Conservation (phyloP, 2,113 vertebrate species). For the Cebidichthys violaceus region DNA sequence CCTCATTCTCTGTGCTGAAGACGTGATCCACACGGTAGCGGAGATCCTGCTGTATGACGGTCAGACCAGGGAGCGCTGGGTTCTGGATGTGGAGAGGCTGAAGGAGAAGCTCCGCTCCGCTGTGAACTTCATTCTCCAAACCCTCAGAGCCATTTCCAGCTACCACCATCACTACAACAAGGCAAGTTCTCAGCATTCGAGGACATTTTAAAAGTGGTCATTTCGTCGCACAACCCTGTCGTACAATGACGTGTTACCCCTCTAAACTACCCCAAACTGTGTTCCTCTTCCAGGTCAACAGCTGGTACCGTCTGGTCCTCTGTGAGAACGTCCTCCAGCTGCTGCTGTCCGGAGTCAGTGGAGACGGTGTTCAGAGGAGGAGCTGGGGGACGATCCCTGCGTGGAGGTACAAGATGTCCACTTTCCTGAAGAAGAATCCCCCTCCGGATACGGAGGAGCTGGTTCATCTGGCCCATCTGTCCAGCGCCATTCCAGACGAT, state of each 20-base stretch:
- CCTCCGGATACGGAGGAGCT: slow-evolving; percentile 79
- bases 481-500: slow-evolving; percentile 64
- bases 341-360: slow-evolving; percentile 62
- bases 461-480: slow-evolving; percentile 75
- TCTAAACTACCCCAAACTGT: background rate
- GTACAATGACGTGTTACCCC: no score
- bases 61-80: slow-evolving; percentile 60
- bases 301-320: slow-evolving; percentile 80
- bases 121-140: slow-evolving; percentile 64
- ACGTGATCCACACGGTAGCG: slow-evolving; percentile 63
- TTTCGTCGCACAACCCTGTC: no score
- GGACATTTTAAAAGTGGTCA: background rate
- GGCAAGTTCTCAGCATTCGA: slow-evolving; percentile 44
- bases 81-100: slow-evolving; percentile 64
- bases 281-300: slow-evolving; percentile 53
- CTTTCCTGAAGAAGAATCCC: slow-evolving; percentile 75
- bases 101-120: slow-evolving; percentile 70
- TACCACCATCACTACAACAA: slow-evolving; percentile 76
- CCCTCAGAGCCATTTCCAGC: slow-evolving; percentile 69
- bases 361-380: slow-evolving; percentile 4
- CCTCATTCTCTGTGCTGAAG: slow-evolving; percentile 73
- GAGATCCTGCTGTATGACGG: slow-evolving; percentile 43
- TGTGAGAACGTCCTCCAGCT: slow-evolving; percentile 80
- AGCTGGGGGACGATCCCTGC: slow-evolving; percentile 16
- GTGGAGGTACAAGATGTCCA: slow-evolving; percentile 68